These are phyloP conservation scores for Paragorgia papillata DNA, from an alignment of 92 coral and sea anemone species.

Conservation along the genomic window DNA sequence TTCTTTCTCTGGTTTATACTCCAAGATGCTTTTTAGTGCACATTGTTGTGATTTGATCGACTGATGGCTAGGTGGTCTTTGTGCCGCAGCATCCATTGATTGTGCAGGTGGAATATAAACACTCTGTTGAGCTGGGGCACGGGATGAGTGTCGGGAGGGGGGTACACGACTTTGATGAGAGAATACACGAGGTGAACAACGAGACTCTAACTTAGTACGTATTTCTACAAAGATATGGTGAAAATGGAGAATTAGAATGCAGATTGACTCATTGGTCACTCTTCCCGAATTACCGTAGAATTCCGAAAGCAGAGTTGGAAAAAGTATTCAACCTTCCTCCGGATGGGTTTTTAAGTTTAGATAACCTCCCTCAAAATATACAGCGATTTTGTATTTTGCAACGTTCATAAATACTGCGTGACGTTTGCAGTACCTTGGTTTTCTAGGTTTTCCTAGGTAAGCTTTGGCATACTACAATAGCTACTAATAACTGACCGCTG, in stretches of 20 bases:
- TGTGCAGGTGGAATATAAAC: constrained; percentile 86
- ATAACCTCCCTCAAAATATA: too few relatives aligned
- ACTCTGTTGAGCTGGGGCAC: constrained; percentile 86
- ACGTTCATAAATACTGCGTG: too few relatives aligned
- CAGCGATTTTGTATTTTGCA: too few relatives aligned
- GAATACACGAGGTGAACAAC: constrained; percentile 97
- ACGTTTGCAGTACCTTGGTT: too few relatives aligned
- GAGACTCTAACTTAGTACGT: constrained; percentile 92
- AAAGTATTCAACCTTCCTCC: too few relatives aligned
- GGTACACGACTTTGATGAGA: constrained; percentile 69
- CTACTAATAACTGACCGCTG: too few relatives aligned
- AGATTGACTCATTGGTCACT: not conserved
- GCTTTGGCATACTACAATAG: too few relatives aligned
- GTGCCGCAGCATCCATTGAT: constrained; percentile 78
- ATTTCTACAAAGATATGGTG: constrained; percentile 61
- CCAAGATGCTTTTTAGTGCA: constrained; percentile 84
- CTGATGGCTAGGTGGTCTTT: constrained; percentile 99
- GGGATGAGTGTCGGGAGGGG: constrained; percentile 77
- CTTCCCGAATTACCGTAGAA: not conserved
- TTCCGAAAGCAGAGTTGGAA: too few relatives aligned
- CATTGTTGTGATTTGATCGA: constrained; percentile 99
- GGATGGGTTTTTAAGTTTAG: too few relatives aligned
- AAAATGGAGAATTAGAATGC: too few relatives aligned
- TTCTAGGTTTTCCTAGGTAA: too few relatives aligned
- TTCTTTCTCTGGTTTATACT: constrained; percentile 74